Conservation (phyloP, 2,888 invertebrate species). For the Tachina grossa region DNA sequence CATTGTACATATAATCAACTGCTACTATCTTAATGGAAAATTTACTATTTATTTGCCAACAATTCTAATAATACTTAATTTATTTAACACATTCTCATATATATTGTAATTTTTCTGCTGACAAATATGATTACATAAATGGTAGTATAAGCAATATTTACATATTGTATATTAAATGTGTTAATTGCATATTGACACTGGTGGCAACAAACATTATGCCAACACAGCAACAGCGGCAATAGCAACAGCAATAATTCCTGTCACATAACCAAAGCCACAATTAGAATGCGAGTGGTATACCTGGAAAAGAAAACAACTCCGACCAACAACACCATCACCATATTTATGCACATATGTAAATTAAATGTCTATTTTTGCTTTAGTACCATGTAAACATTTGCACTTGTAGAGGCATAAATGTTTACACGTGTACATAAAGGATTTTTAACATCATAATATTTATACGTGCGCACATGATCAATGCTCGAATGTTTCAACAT, state of each 20-base stretch:
- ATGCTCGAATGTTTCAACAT: background rate
- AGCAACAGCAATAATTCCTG: background rate
- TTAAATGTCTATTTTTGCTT: constrained; percentile 22
- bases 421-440: constrained; percentile 53
- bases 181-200: constrained; percentile 60
- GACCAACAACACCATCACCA: background rate
- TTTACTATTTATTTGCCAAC: background rate
- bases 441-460: constrained; percentile 30
- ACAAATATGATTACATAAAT: constrained; percentile 20
- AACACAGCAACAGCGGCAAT: background rate
- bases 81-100: constrained; percentile 14
- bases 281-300: background rate
- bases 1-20: background rate
- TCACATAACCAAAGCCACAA: constrained; percentile 23
- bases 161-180: constrained; percentile 50
- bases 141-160: constrained; percentile 49
- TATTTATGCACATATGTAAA: background rate
- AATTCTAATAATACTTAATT: constrained; percentile 34
- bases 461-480: background rate
- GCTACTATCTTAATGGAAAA: background rate
- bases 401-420: background rate
- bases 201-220: constrained; percentile 6
- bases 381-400: constrained; percentile 32
- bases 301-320: background rate
- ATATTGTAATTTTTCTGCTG: background rate